Conservation (phyloP, 2,888 invertebrate genomes). For the Drosophila rubida region DNA sequence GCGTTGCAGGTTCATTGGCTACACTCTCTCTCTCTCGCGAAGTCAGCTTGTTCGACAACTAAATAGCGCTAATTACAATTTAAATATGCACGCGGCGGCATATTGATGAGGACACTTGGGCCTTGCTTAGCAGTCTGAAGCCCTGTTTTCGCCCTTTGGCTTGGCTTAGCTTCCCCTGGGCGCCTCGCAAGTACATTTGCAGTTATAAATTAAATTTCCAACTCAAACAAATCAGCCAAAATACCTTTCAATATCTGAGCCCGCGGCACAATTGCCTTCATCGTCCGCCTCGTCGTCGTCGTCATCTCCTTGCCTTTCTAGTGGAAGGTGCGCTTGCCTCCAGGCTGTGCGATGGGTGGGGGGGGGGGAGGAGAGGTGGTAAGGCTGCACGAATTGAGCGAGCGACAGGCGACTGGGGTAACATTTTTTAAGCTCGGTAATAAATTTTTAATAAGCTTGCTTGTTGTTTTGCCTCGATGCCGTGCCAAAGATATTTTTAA, state of each 20-base stretch:
- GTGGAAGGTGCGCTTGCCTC: conserved; percentile 41
- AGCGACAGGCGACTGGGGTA: conserved; percentile 66
- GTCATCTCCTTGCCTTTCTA: conserved; percentile 12
- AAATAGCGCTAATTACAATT: conserved; percentile 27
- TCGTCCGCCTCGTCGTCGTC: conserved; percentile 1
- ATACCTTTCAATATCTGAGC: conserved; percentile 78
- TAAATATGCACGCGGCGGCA: not conserved
- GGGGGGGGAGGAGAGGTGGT: not conserved
- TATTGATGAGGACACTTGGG: conserved; percentile 22
- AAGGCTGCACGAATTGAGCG: conserved; percentile 31
- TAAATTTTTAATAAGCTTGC: conserved; percentile 81
- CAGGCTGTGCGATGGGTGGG: not conserved
- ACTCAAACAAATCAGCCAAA: conserved; percentile 79
- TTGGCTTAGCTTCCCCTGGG: not conserved
- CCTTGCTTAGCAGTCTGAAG: conserved; percentile 7
- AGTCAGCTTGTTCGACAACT: no score
- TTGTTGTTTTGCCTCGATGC: conserved; percentile 73
- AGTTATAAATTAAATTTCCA: conserved; percentile 78
- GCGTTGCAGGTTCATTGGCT: no score
- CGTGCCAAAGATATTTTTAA: conserved; percentile 79
- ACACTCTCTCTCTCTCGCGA: no score
- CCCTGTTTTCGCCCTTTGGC: conserved; percentile 2
- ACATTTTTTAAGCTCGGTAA: conserved; percentile 79
- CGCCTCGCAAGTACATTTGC: conserved; percentile 62
- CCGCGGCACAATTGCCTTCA: conserved; percentile 50